phyloP scores from a whole-genome alignment of 2,113 vertebrate genomes.

The Odocoileus virginianus region DNA sequence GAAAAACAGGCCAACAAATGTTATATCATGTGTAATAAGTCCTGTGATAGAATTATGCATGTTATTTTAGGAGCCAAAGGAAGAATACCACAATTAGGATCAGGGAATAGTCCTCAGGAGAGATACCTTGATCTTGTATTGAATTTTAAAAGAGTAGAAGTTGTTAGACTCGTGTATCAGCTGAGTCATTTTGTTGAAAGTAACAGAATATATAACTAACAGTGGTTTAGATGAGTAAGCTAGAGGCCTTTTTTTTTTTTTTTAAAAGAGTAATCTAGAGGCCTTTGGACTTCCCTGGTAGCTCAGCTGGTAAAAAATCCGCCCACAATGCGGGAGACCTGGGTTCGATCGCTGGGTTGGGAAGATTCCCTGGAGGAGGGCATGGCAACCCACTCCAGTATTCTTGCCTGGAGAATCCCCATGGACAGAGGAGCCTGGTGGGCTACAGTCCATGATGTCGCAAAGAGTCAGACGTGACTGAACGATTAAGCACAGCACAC shows the following conservation, averaged over 20 bases:
- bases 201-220: neutral
- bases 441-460: neutral
- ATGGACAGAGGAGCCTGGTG: neutral
- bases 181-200: neutral
- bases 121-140: neutral
- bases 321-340: neutral
- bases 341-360: accelerated
- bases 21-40: neutral
- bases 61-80: neutral
- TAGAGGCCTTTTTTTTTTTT: neutral
- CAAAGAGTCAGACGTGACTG: neutral
- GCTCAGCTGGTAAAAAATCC: neutral
- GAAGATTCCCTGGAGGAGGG: neutral
- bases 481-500: neutral
- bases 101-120: neutral
- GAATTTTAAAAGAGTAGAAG: conserved; percentile 23
- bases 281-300: neutral
- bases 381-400: neutral
- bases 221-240: neutral
- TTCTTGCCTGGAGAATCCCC: neutral
- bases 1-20: neutral
- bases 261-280: neutral
- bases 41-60: neutral
- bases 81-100: neutral
- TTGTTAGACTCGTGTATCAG: neutral